Conservation (phyloP, 2,888 invertebrate species). For the Zaprionus obscuricornis region DNA sequence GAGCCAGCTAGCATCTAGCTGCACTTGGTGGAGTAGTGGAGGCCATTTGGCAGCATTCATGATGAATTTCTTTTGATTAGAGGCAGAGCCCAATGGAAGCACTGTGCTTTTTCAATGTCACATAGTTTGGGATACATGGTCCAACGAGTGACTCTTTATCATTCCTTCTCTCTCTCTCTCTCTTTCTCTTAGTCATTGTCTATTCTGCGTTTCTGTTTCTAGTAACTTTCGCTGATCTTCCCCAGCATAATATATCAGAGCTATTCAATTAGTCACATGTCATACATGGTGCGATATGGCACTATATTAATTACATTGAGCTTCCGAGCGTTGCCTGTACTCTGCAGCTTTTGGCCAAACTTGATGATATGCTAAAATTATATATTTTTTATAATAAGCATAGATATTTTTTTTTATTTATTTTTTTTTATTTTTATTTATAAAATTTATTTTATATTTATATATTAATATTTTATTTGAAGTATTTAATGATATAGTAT, state of each 20-base stretch:
- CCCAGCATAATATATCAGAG: conserved; percentile 66
- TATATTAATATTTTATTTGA: too few species aligned
- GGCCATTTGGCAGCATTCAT: conserved; percentile 66
- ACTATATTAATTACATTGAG: conserved; percentile 75
- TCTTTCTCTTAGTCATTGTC: too few species aligned
- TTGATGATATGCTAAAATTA: too few species aligned
- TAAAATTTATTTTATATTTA: too few species aligned
- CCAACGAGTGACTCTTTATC: too few species aligned
- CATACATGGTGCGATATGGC: conserved; percentile 65
- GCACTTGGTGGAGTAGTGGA: conserved; percentile 13
- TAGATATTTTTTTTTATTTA: too few species aligned
- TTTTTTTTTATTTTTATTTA: too few species aligned
- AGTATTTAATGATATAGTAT: too few species aligned
- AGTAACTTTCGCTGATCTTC: conserved; percentile 73
- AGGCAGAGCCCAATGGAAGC: conserved; percentile 33
- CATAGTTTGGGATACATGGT: neutral
- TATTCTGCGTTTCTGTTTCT: conserved; percentile 8
- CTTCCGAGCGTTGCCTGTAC: too few species aligned
- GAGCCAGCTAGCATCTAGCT: conserved; percentile 12
- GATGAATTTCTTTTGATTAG: conserved; percentile 77
- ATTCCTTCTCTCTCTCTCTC: too few species aligned
- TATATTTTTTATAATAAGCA: too few species aligned
- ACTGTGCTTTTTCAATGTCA: conserved; percentile 49
- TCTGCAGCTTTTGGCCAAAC: too few species aligned
- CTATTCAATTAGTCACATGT: conserved; percentile 80